phyloP scores from a whole-genome alignment of 1,140 invertebrate genomes.

The Drosophila carrolli region DNA sequence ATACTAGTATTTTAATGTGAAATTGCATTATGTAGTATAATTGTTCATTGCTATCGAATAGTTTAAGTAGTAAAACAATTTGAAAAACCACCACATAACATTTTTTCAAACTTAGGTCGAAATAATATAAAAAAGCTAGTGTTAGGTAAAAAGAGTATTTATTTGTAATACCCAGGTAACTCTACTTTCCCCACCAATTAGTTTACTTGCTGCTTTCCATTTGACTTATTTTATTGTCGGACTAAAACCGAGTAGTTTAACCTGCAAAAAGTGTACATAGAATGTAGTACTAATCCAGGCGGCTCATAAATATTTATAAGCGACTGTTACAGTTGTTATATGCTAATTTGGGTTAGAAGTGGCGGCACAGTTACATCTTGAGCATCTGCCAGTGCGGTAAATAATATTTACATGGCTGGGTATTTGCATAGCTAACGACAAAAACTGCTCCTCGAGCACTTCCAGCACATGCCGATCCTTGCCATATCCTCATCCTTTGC shows the following conservation, averaged over 20 bases:
- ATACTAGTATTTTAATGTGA: too few relatives aligned
- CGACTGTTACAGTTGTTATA: conserved; percentile 74
- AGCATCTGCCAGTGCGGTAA: conserved; percentile 79
- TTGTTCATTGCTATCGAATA: too few relatives aligned
- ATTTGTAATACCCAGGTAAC: not conserved
- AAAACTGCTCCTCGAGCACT: conserved; percentile 55
- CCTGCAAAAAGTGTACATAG: conserved; percentile 19
- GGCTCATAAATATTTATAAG: conserved; percentile 75
- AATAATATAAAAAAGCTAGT: not conserved
- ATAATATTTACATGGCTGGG: conserved; percentile 75
- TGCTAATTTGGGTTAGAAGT: conserved; percentile 71
- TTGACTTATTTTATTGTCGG: not conserved
- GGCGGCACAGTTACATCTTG: conserved; percentile 68
- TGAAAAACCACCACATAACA: too few relatives aligned
- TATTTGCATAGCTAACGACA: conserved; percentile 81
- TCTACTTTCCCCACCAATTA: not conserved
- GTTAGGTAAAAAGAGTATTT: not conserved
- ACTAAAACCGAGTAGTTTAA: not conserved
- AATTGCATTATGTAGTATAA: too few relatives aligned
- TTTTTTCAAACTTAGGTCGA: too few relatives aligned
- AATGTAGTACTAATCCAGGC: conserved; percentile 37
- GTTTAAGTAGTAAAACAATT: too few relatives aligned
- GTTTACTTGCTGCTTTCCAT: not conserved
- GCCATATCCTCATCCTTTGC: conserved; percentile 1
- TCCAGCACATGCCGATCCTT: conserved; percentile 3